Evolutionary conservation across 1,140 invertebrate species (phyloP).

Genomic region (Pseudomyrmex dendroicus): DNA sequence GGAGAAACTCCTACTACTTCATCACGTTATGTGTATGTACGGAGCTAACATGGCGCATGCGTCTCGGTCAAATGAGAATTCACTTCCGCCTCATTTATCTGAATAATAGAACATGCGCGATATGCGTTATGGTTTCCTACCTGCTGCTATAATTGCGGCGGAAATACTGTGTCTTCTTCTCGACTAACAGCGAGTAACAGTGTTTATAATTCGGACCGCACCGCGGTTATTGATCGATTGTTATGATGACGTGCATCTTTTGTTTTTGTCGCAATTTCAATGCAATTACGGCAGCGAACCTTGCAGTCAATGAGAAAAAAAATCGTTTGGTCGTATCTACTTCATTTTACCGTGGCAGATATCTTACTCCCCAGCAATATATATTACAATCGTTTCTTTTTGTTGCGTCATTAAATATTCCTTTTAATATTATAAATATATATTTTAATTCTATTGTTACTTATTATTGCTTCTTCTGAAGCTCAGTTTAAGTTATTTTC

Average conservation of each 20-base stretch:
- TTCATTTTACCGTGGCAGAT: background rate
- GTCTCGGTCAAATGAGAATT: conserved; percentile 56
- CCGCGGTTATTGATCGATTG: conserved; percentile 23
- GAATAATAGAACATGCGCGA: conserved; percentile 56
- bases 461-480: too few relatives aligned
- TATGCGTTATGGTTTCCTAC: conserved; percentile 32
- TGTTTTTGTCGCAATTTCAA: conserved; percentile 37
- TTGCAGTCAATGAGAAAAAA: conserved; percentile 10
- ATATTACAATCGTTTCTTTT: background rate
- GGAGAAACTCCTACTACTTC: conserved; percentile 24
- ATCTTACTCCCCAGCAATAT: background rate
- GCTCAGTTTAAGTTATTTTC: too few relatives aligned
- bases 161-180: conserved; percentile 39
- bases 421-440: too few relatives aligned
- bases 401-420: background rate
- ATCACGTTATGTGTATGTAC: conserved; percentile 30
- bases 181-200: background rate
- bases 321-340: background rate
- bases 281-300: conserved; percentile 26
- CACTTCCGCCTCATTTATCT: conserved; percentile 55
- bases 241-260: conserved; percentile 35
- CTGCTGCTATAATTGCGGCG: conserved; percentile 42
- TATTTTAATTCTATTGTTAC: too few relatives aligned
- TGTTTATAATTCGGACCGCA: conserved; percentile 44
- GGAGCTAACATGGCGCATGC: conserved; percentile 42